Percentiles rank a stretch among this genome's conserved stretches.
phyloP scores from a whole-genome alignment of 1,140 invertebrate species.

The Parasteatoda tepidariorum region DNA sequence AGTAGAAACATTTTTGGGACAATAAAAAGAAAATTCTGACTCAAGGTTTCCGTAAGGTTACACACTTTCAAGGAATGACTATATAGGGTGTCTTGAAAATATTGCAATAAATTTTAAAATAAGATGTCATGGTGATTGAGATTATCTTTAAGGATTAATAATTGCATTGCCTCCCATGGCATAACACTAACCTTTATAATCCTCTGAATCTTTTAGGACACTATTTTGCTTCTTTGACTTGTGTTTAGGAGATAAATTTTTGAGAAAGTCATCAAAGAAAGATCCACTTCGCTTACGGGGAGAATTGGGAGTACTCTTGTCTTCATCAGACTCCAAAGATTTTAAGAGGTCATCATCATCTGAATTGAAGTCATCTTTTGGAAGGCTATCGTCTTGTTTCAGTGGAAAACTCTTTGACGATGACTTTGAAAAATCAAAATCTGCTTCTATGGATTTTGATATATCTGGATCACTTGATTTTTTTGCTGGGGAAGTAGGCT shows the following conservation, averaged over 20 bases:
- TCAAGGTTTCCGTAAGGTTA: no score
- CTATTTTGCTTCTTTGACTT: constrained; percentile 9
- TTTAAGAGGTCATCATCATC: constrained; percentile 44
- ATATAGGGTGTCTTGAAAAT: no score
- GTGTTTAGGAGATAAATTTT: constrained; percentile 36
- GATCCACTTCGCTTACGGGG: constrained; percentile 10
- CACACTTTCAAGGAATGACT: no score
- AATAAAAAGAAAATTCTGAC: no score
- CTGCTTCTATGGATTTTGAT: not conserved
- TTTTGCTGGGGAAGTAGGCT: not conserved
- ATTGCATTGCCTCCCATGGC: no score
- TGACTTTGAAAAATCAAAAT: not conserved
- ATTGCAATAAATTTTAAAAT: no score
- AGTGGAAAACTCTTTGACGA: not conserved
- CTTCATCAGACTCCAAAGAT: constrained; percentile 10
- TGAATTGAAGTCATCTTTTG: not conserved
- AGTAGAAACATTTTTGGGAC: no score
- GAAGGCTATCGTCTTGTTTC: not conserved
- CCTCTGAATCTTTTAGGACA: no score
- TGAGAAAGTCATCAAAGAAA: constrained; percentile 41
- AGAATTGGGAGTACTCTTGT: not conserved
- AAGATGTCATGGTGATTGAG: no score
- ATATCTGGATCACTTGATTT: not conserved
- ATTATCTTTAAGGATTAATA: no score
- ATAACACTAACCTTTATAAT: no score